Evolutionary conservation across 2,888 invertebrate genomes (phyloP), one percentile per base, ranked within the genome.

Genomic region (Actias luna): DNA sequence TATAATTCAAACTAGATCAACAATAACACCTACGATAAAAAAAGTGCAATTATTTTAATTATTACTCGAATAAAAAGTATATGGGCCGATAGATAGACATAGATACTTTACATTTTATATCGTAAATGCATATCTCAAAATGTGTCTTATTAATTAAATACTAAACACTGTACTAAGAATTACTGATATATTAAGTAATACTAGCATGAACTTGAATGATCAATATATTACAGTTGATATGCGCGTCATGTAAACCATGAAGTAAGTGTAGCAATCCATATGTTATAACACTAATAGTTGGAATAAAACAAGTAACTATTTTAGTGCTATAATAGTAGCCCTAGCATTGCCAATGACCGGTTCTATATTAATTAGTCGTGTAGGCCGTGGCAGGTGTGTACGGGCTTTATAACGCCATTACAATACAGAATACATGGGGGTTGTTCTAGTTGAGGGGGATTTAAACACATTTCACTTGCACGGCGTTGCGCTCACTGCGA

Each of bases 341-440:
- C 84, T 84, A 77, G 82, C 75, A 82, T 82, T 80, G 78, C 74
- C 74, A 72, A 83, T 84, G 87, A 85, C 85, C 79, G 81, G 79
- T 78, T 74, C 77, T 86, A 86, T 89, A 89, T 90, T 90, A 89
- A 89, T 90, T 91, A 88, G 79, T 77, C 74, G 77, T 72, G 77
- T 74, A 74, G 71, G 75, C 71, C 69, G 81, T 73, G 76, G 80
- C 89, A 89, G 89, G 88, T 90, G 89, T 84, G 83, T 75, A 76
- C 74, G 75, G 78, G 81, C 86, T 87, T 89, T 87, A 88, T 82
- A 83, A 77, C 79, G 76, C 84, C 80, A 87, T 89, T 87, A 87
- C 78, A 76, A 71, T 74, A 73, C 77, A 74, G 70, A 82, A 79
- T 81, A 81, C 80, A 80, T 72, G 73, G 42, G 79, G 76, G 69